A percentile compares a stretch with the other conserved stretches of the same genome.
Evolutionary conservation across 2,797 vertebrate species (phyloP).

Genomic region (Cuculus canorus): DNA sequence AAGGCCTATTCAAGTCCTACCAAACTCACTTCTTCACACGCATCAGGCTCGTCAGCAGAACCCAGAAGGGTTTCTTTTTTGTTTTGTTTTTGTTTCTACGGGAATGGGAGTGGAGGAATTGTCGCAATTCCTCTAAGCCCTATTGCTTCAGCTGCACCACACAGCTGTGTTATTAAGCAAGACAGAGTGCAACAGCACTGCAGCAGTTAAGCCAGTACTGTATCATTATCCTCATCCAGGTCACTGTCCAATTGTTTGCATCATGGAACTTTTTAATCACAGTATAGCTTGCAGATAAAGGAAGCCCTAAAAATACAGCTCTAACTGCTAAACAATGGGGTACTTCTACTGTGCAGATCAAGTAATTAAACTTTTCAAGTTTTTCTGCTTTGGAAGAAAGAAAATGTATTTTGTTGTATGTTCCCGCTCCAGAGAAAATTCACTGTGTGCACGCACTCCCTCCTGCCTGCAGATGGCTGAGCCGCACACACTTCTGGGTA

Average conservation of each 20-base stretch:
- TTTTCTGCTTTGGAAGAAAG: background rate
- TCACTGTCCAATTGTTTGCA: background rate
- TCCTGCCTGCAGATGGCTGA: background rate
- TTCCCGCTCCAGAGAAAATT: background rate
- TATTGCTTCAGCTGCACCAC: constrained; percentile 53
- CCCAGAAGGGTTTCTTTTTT: background rate
- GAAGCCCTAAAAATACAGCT: constrained; percentile 23
- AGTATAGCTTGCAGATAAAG: background rate
- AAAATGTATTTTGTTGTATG: background rate
- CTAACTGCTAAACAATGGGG: background rate
- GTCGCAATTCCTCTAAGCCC: constrained; percentile 17
- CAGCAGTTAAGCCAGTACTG: background rate
- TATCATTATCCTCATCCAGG: background rate
- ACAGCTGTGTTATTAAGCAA: constrained; percentile 53
- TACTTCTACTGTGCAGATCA: background rate
- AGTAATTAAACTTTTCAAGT: background rate
- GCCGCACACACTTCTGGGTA: accelerated
- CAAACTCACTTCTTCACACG: background rate
- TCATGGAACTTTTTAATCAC: constrained; percentile 11
- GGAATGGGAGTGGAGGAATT: constrained; percentile 30
- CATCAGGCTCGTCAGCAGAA: background rate
- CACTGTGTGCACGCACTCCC: accelerated
- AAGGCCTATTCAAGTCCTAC: background rate
- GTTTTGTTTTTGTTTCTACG: constrained; percentile 46
- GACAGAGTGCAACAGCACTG: background rate